Evolutionary conservation across 2,113 vertebrate species (phyloP).

Genomic region (Tricholaema leucomelas): DNA sequence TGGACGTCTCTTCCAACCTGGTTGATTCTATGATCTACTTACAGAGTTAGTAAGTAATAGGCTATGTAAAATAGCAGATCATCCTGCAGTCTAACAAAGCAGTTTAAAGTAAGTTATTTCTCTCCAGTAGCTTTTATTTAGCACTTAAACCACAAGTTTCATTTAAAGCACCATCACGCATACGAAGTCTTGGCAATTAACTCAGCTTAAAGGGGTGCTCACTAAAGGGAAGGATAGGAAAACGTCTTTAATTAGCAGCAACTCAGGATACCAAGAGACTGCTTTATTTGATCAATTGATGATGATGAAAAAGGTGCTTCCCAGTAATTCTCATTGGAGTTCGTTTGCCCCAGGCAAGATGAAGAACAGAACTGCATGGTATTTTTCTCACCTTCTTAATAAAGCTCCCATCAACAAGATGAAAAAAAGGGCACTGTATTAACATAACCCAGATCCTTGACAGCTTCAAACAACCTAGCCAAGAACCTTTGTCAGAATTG

Average conservation of each 20-base stretch:
- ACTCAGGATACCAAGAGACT: not conserved
- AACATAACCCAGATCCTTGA: slow-evolving; percentile 21
- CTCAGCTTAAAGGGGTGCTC: not conserved
- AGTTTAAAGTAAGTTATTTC: not conserved
- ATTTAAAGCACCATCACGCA: not conserved
- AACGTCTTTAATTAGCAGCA: slow-evolving; percentile 23
- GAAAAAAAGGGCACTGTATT: not conserved
- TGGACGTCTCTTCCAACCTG: no score
- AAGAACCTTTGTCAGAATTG: slow-evolving; percentile 37
- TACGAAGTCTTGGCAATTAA: not conserved
- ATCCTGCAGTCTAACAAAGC: not conserved
- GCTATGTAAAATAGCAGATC: slow-evolving; percentile 21
- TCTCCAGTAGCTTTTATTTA: slow-evolving; percentile 2
- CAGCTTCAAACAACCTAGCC: slow-evolving; percentile 32
- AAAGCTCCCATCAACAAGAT: not conserved
- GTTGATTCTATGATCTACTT: no score
- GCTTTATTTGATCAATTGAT: slow-evolving; percentile 11
- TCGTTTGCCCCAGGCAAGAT: not conserved
- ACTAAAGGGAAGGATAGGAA: not conserved
- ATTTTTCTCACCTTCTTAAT: not conserved
- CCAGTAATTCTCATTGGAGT: not conserved
- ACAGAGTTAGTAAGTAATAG: not conserved
- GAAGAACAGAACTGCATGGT: not conserved
- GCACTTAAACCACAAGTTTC: slow-evolving; percentile 16
- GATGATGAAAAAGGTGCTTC: slow-evolving; percentile 19